Evolutionary conservation across 2,797 vertebrate genomes (phyloP).

Genomic region (Crypturellus tataupa): DNA sequence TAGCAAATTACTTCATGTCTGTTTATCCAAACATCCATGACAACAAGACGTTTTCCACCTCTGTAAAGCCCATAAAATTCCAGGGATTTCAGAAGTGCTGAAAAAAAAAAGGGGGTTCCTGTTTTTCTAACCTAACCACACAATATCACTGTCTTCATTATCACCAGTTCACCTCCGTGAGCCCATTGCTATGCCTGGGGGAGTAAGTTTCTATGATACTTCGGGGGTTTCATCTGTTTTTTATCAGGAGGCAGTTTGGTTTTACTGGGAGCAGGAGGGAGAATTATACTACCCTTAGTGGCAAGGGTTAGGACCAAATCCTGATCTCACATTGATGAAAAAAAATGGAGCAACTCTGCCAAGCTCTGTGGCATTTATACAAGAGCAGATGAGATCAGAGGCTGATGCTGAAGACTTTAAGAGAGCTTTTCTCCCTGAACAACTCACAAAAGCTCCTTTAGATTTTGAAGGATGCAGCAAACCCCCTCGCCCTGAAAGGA

Average conservation of each 20-base stretch:
- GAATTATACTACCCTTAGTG: background rate
- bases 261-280: background rate
- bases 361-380: background rate
- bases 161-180: background rate
- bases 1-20: background rate
- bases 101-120: background rate
- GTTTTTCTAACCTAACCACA: background rate
- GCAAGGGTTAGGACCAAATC: background rate
- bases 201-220: rapidly evolving
- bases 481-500: background rate
- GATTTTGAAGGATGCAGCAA: background rate
- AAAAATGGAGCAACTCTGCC: background rate
- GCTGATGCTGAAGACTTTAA: background rate
- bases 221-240: background rate
- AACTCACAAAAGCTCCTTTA: background rate
- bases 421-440: background rate
- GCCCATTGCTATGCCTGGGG: rapidly evolving
- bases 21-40: background rate
- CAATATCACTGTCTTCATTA: background rate
- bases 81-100: background rate
- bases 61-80: background rate
- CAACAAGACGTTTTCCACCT: background rate
- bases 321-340: background rate
- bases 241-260: background rate
- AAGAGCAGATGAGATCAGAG: background rate